Percentiles rank a stretch among this genome's conserved stretches.
These are phyloP conservation scores for Lithophane leautieri DNA, from an alignment of 2,888 invertebrate species.

Conservation along the genomic window DNA sequence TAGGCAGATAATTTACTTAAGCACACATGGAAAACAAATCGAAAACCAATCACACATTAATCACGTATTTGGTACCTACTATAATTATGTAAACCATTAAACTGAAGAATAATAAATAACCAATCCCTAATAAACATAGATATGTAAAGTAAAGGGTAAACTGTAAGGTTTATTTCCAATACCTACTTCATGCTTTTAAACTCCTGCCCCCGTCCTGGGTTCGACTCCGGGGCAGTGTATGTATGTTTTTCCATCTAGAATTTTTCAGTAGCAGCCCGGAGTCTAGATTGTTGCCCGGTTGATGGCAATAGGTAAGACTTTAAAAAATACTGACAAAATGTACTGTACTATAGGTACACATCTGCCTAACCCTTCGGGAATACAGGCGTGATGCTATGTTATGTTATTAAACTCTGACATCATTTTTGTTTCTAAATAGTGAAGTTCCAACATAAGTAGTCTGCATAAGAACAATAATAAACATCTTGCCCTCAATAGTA, in stretches of 20 bases:
- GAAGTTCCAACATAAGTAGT: conserved; percentile 5
- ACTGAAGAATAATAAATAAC: neutral
- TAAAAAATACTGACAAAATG: no score
- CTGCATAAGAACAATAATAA: conserved; percentile 11
- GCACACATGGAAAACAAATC: neutral
- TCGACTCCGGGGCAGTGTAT: no score
- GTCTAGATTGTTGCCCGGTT: neutral
- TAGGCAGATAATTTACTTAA: neutral
- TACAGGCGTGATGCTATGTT: no score
- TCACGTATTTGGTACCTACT: neutral
- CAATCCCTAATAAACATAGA: neutral
- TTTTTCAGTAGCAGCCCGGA: no score
- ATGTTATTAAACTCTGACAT: neutral
- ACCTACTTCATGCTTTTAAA: no score
- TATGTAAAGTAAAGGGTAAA: neutral
- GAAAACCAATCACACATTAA: neutral
- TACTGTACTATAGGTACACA: neutral
- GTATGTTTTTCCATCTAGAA: no score
- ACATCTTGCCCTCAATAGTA: neutral
- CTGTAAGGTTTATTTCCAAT: neutral
- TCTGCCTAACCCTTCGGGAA: no score
- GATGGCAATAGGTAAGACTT: neutral
- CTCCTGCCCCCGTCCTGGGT: neutral
- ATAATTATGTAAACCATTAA: neutral
- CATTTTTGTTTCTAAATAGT: neutral